A percentile compares a stretch with the other conserved stretches of the same genome.
Conservation (phyloP, 2,888 invertebrate species). For the Plebejus argus region DNA sequence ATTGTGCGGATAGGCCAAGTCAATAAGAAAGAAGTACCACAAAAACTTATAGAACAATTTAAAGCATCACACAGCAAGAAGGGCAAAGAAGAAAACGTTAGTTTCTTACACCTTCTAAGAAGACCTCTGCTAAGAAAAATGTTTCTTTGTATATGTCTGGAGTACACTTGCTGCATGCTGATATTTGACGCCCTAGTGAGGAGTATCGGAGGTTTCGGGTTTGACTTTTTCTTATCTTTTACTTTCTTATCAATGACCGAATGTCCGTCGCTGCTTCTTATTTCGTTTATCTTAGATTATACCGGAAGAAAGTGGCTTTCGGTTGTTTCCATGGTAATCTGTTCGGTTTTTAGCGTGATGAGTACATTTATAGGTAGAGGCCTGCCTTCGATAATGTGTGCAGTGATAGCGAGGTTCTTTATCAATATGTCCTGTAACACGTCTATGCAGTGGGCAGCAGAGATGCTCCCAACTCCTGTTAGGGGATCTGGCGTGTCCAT, state of each 20-base stretch:
- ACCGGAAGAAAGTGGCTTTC: conserved; percentile 59
- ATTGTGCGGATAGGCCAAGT: conserved; percentile 52
- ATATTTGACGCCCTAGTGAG: conserved; percentile 61
- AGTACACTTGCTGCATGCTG: conserved; percentile 55
- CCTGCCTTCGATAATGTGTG: conserved; percentile 56
- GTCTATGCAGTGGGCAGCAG: conserved; percentile 61
- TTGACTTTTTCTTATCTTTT: conserved; percentile 65
- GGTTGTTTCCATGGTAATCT: conserved; percentile 46
- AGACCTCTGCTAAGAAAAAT: conserved; percentile 53
- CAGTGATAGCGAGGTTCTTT: conserved; percentile 60
- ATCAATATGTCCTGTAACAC: conserved; percentile 59
- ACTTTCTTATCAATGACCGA: conserved; percentile 63
- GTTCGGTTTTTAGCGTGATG: conserved; percentile 54
- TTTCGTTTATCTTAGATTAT: conserved; percentile 59
- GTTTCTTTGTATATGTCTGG: conserved; percentile 56
- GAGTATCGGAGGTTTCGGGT: conserved; percentile 56
- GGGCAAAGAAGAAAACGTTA: conserved; percentile 44
- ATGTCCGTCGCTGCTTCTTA: conserved; percentile 57
- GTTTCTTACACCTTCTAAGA: conserved; percentile 52
- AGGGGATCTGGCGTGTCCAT: conserved; percentile 60
- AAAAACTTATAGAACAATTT: conserved; percentile 54
- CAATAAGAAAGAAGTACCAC: conserved; percentile 56
- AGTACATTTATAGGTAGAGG: conserved; percentile 55
- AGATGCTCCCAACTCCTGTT: conserved; percentile 61
- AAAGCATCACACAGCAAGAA: conserved; percentile 44